Conservation (phyloP, 2,113 vertebrate genomes). For the Propithecus coquereli region DNA sequence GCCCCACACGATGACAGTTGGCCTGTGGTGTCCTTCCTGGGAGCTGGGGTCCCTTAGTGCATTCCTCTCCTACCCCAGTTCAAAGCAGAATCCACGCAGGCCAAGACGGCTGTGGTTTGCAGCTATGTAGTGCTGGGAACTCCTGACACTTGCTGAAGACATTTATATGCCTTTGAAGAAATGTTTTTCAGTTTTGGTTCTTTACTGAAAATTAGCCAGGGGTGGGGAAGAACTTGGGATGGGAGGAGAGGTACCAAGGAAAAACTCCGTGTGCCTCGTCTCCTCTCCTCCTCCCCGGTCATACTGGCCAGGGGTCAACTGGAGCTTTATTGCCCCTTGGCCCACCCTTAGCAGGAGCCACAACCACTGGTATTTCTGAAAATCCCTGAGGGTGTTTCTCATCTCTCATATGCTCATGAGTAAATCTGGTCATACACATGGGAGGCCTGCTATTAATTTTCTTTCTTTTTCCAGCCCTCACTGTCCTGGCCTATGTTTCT, state of each 20-base stretch:
- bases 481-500: not conserved
- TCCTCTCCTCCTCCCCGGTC: not conserved
- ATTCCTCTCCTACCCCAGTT: constrained; percentile 75
- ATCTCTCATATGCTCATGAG: not conserved
- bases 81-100: constrained; percentile 75
- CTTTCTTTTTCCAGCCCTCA: not conserved
- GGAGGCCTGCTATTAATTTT: not conserved
- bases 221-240: constrained; percentile 28
- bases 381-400: not conserved
- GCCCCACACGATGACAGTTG: constrained; percentile 42
- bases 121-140: constrained; percentile 75
- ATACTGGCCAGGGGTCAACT: not conserved
- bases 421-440: not conserved
- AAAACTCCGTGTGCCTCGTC: not conserved
- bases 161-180: constrained; percentile 81
- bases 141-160: constrained; percentile 77
- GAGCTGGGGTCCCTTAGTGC: constrained; percentile 67
- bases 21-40: constrained; percentile 56
- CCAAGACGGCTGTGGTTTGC: constrained; percentile 79
- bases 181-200: constrained; percentile 75
- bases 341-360: not conserved
- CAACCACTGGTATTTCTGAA: not conserved
- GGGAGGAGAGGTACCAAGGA: not conserved
- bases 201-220: constrained; percentile 65
- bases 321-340: not conserved